phyloP scores from a whole-genome alignment of 2,888 invertebrate genomes.

The Agrotis exclamationis region DNA sequence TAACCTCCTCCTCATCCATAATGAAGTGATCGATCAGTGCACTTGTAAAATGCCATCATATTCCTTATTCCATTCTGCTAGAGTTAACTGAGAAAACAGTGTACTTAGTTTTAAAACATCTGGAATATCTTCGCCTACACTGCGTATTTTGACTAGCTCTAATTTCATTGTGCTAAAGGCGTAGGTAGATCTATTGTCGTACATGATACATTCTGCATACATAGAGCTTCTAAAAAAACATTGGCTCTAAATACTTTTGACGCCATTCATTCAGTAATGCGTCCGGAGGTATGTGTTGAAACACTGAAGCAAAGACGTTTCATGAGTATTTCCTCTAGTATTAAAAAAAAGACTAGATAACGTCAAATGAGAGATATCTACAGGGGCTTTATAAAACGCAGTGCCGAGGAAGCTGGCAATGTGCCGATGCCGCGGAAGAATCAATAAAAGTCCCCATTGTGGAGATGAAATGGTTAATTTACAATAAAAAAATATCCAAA shows the following conservation, averaged over 20 bases:
- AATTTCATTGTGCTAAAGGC: background rate
- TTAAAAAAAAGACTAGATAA: background rate
- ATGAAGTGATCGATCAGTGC: too few relatives aligned
- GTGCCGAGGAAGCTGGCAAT: constrained; percentile 38
- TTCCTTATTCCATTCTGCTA: too few relatives aligned
- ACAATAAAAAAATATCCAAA: background rate
- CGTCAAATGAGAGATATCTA: constrained; percentile 16
- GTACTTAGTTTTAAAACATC: too few relatives aligned
- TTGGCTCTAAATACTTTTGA: background rate
- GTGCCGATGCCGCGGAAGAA: constrained; percentile 46
- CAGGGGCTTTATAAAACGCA: constrained; percentile 28
- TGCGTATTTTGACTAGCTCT: too few relatives aligned
- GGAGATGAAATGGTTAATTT: constrained; percentile 16
- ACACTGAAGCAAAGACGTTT: background rate
- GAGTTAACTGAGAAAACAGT: too few relatives aligned
- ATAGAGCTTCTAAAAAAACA: background rate
- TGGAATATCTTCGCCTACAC: too few relatives aligned
- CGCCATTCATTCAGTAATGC: background rate
- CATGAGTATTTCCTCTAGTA: too few relatives aligned
- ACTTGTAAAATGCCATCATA: too few relatives aligned
- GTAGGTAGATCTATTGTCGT: too few relatives aligned
- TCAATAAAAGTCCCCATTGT: constrained; percentile 34
- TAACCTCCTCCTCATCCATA: too few relatives aligned
- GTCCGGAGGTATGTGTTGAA: background rate
- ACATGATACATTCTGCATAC: too few relatives aligned